Percentiles rank a stretch among this genome's conserved stretches.
phyloP scores from a whole-genome alignment of 1,140 invertebrate genomes.

The Lepidostoma basale region DNA sequence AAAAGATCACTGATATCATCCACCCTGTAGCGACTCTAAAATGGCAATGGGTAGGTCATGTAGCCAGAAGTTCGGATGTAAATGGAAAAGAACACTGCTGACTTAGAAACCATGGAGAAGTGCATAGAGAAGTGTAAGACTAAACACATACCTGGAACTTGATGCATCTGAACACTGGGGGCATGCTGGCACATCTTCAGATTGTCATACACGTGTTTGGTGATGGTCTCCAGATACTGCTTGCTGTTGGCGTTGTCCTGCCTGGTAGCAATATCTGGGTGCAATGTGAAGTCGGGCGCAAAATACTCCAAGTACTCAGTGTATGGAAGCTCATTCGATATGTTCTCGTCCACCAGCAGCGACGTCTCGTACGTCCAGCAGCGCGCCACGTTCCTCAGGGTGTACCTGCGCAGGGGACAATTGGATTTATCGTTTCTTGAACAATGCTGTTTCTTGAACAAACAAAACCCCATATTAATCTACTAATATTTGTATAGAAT shows the following conservation, averaged over 20 bases:
- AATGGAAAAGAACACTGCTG: too few species aligned
- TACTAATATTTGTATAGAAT: too few species aligned
- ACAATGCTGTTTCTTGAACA: too few species aligned
- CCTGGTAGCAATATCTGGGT: constrained; percentile 83
- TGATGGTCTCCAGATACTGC: constrained; percentile 88
- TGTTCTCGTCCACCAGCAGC: constrained; percentile 86
- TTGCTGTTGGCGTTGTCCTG: constrained; percentile 93
- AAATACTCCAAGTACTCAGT: constrained; percentile 96
- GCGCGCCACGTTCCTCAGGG: constrained; percentile 94
- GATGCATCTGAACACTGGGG: constrained; percentile 92
- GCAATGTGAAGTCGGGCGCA: constrained; percentile 91
- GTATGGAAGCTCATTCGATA: constrained; percentile 91
- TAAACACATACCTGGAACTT: constrained; percentile 78
- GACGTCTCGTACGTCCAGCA: constrained; percentile 99
- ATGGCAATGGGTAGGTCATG: too few species aligned
- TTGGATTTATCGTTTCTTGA: constrained; percentile 13
- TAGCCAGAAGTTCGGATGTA: too few species aligned
- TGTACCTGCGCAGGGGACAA: constrained; percentile 77
- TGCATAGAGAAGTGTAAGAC: not conserved
- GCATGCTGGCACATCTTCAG: constrained; percentile 88
- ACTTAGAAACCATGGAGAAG: not conserved
- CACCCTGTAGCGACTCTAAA: too few species aligned
- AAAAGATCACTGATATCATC: too few species aligned
- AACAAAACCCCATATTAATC: too few species aligned
- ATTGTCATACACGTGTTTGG: constrained; percentile 85